These are phyloP conservation scores for Cheumatopsyche charites DNA, from an alignment of 1,140 invertebrate genomes.

Conservation along the genomic window DNA sequence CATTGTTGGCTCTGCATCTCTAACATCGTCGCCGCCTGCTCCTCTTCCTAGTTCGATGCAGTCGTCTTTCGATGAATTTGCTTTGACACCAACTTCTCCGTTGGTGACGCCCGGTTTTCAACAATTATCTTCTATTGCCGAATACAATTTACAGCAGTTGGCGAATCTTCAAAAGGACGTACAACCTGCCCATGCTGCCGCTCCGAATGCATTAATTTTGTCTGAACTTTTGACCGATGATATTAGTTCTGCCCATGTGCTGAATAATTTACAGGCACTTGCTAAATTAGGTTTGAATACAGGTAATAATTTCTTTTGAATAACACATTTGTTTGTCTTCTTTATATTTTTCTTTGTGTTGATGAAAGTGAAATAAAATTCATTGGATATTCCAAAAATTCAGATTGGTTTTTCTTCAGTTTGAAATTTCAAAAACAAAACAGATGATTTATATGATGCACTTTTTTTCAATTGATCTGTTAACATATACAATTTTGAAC, in stretches of 20 bases:
- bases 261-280: constrained; percentile 86
- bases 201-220: constrained; percentile 67
- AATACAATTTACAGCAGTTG: constrained; percentile 82
- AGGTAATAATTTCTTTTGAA: constrained; percentile 57
- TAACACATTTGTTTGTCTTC: too few species aligned
- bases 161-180: constrained; percentile 73
- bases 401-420: too few species aligned
- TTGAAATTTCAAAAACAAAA: too few species aligned
- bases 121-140: constrained; percentile 72
- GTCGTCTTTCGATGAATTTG: constrained; percentile 77
- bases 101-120: constrained; percentile 58
- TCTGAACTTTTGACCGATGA: constrained; percentile 78
- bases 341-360: too few species aligned
- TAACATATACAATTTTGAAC: too few species aligned
- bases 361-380: too few species aligned
- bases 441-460: too few species aligned
- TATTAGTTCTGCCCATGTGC: constrained; percentile 72
- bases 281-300: constrained; percentile 82
- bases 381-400: too few species aligned
- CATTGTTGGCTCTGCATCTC: constrained; percentile 50
- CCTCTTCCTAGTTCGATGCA: constrained; percentile 73
- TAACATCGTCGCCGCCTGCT: constrained; percentile 68
- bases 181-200: constrained; percentile 66
- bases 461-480: too few species aligned
- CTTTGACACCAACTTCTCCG: constrained; percentile 55